Evolutionary conservation across 2,113 vertebrate species (phyloP).

Genomic region (Riparia riparia): DNA sequence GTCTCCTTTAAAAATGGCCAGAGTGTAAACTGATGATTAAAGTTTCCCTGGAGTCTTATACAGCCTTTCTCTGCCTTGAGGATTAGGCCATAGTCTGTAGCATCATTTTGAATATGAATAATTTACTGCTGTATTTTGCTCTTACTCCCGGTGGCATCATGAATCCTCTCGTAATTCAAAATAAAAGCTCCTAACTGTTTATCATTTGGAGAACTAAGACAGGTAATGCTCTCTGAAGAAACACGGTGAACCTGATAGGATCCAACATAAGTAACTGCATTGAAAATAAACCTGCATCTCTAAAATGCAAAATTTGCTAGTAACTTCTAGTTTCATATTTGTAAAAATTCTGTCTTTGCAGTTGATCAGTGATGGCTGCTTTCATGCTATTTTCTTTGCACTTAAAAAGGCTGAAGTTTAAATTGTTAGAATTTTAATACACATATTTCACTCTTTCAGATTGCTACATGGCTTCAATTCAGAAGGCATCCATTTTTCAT

Average conservation of each 20-base stretch:
- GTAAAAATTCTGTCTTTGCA: background rate
- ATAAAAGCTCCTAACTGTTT: background rate
- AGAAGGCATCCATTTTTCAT: constrained; percentile 95
- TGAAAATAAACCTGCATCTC: background rate
- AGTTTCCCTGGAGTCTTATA: background rate
- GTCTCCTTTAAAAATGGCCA: background rate
- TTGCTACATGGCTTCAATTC: constrained; percentile 94
- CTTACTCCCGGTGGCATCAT: background rate
- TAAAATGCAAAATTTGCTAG: background rate
- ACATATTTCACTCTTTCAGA: constrained; percentile 68
- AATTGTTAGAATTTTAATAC: background rate
- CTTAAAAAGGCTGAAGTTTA: background rate
- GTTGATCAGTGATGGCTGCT: background rate
- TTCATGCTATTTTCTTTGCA: background rate
- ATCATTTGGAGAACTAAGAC: background rate
- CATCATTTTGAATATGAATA: background rate
- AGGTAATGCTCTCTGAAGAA: background rate
- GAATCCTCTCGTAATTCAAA: background rate
- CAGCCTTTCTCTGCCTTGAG: background rate
- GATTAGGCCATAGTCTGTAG: background rate
- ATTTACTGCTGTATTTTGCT: background rate
- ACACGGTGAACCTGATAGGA: background rate
- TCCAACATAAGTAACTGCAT: background rate
- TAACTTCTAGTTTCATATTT: background rate
- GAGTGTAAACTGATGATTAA: background rate